Percentiles rank a stretch among this genome's conserved stretches.
phyloP scores from a whole-genome alignment of 2,888 invertebrate genomes.

The Colostygia pectinataria region DNA sequence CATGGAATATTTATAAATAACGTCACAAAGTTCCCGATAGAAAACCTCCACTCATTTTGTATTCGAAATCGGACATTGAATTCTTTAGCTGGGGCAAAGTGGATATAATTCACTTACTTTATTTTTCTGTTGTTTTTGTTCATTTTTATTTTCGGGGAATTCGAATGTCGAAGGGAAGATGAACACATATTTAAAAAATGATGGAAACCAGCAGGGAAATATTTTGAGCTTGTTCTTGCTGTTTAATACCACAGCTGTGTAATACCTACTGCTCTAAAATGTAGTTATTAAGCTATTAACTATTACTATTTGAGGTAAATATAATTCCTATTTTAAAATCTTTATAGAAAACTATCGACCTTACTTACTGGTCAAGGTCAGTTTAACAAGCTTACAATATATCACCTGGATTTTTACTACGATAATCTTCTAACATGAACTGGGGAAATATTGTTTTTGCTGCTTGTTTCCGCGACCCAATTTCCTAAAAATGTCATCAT shows the following conservation, averaged over 20 bases:
- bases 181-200: too few relatives aligned
- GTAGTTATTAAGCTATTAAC: too few relatives aligned
- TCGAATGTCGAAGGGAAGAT: background rate
- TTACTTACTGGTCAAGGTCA: too few relatives aligned
- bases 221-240: too few relatives aligned
- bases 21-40: constrained; percentile 21
- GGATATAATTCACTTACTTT: constrained; percentile 27
- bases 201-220: too few relatives aligned
- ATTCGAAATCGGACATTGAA: constrained; percentile 47
- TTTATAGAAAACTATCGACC: too few relatives aligned
- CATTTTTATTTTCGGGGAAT: background rate
- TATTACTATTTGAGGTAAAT: too few relatives aligned
- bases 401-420: too few relatives aligned
- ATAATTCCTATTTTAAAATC: too few relatives aligned
- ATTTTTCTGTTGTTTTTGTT: constrained; percentile 14
- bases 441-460: background rate
- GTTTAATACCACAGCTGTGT: too few relatives aligned
- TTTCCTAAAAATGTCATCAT: constrained; percentile 64
- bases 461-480: constrained; percentile 56
- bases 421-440: background rate
- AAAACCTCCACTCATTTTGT: constrained; percentile 44
- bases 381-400: too few relatives aligned
- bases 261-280: too few relatives aligned
- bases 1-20: constrained; percentile 27
- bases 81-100: constrained; percentile 25